Percentiles rank a stretch among this genome's conserved stretches.
phyloP scores from a whole-genome alignment of 1,140 invertebrate species.

The Delia radicum region DNA sequence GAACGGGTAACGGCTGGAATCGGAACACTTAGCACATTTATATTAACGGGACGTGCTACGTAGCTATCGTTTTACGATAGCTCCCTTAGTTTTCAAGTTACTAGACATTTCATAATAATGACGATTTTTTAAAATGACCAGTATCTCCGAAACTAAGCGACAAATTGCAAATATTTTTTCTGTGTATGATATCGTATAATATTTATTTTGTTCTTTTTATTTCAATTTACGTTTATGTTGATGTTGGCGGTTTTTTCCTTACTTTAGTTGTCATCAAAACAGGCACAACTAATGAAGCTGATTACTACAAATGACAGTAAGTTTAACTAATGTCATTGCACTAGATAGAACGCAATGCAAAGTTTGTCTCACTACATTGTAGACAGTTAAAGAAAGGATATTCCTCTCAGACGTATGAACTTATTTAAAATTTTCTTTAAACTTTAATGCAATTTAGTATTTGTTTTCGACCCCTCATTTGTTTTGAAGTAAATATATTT shows the following conservation, averaged over 20 bases:
- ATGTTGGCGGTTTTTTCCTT: not conserved
- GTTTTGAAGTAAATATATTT: slow-evolving; percentile 17
- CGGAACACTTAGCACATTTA: no score
- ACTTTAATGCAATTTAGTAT: slow-evolving; percentile 13
- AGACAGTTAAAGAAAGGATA: no score
- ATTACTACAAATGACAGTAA: slow-evolving; percentile 17
- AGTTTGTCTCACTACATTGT: not conserved
- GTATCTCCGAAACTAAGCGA: no score
- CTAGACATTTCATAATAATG: no score
- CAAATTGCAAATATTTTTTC: no score
- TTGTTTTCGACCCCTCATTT: slow-evolving; percentile 1
- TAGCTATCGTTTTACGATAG: no score
- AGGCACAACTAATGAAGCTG: slow-evolving; percentile 21
- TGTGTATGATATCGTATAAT: no score
- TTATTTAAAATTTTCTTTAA: not conserved
- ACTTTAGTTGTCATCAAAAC: slow-evolving; percentile 17
- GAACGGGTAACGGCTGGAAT: no score
- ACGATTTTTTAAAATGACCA: no score
- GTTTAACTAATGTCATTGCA: not conserved
- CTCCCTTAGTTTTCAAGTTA: no score
- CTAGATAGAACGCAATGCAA: not conserved
- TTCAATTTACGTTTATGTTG: not conserved
- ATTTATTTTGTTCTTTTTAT: no score
- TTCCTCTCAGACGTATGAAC: not conserved
- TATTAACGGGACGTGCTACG: no score